A percentile compares a stretch with the other conserved stretches of the same genome.
phyloP scores from a whole-genome alignment of 2,113 vertebrate species.

The Grallaria varia region DNA sequence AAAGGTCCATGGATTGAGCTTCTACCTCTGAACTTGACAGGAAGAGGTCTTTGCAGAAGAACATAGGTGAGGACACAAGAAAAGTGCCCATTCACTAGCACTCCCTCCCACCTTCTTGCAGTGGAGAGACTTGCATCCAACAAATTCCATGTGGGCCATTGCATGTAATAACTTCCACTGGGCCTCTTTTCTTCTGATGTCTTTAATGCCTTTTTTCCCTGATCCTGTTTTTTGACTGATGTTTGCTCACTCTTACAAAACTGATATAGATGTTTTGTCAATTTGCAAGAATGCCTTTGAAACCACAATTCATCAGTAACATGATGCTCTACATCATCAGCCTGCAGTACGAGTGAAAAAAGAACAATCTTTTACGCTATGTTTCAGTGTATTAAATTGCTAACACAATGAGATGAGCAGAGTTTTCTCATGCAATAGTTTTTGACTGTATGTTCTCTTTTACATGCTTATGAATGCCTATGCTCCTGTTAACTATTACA shows the following conservation, averaged over 20 bases:
- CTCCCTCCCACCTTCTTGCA: background rate
- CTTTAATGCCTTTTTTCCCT: rapidly evolving
- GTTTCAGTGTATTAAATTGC: background rate
- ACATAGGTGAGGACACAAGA: rapidly evolving
- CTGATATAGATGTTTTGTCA: background rate
- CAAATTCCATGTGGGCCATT: background rate
- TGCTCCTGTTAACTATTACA: background rate
- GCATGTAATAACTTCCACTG: background rate
- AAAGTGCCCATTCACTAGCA: background rate
- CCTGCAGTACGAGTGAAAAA: background rate
- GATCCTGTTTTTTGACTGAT: background rate
- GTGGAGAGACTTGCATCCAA: background rate
- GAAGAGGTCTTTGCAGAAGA: background rate
- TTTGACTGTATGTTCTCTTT: background rate
- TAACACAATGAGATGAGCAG: background rate
- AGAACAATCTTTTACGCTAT: background rate
- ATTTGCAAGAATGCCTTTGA: background rate
- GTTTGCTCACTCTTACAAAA: background rate
- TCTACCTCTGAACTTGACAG: background rate
- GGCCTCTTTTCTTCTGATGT: background rate
- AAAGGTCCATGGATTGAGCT: background rate
- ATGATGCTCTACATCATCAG: background rate
- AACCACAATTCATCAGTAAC: background rate
- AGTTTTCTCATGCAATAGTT: background rate
- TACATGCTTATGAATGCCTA: background rate